Percentiles rank a stretch among this genome's conserved stretches.
Conservation (phyloP, 2,113 vertebrate species). For the Lophotis ruficrista region DNA sequence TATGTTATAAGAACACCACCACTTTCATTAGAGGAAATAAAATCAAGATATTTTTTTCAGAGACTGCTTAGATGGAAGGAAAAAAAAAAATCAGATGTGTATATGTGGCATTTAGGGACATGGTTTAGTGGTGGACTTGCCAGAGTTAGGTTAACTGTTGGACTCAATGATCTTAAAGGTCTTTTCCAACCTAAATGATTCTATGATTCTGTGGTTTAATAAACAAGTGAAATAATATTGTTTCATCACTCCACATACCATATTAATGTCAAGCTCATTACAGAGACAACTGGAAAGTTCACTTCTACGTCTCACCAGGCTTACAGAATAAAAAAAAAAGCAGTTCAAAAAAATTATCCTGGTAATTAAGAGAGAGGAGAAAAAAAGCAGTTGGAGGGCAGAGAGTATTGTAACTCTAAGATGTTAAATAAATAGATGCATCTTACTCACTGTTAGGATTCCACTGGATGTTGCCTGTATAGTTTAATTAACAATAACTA, state of each 20-base stretch:
- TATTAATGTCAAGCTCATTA: neutral
- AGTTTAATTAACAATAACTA: slow-evolving; percentile 46
- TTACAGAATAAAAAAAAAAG: neutral
- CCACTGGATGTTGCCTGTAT: neutral
- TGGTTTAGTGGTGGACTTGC: neutral
- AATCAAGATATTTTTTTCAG: slow-evolving; percentile 9
- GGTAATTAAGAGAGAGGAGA: neutral
- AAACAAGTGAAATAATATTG: slow-evolving; percentile 44
- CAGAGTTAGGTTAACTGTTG: neutral
- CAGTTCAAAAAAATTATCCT: neutral
- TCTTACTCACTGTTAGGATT: neutral
- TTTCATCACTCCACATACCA: neutral
- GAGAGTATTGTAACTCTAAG: neutral
- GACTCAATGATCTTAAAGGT: neutral
- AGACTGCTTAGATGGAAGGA: neutral
- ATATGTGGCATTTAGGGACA: neutral
- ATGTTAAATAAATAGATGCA: neutral
- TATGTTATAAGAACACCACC: neutral
- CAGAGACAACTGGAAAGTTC: neutral
- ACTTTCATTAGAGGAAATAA: slow-evolving; percentile 13
- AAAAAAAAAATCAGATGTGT: neutral
- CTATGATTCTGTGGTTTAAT: neutral
- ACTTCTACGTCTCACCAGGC: neutral
- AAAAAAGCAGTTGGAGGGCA: neutral
- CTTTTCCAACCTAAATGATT: neutral